A percentile compares a stretch with the other conserved stretches of the same genome.
Conservation (phyloP, 2,888 invertebrate species). For the Aromia moschata region DNA sequence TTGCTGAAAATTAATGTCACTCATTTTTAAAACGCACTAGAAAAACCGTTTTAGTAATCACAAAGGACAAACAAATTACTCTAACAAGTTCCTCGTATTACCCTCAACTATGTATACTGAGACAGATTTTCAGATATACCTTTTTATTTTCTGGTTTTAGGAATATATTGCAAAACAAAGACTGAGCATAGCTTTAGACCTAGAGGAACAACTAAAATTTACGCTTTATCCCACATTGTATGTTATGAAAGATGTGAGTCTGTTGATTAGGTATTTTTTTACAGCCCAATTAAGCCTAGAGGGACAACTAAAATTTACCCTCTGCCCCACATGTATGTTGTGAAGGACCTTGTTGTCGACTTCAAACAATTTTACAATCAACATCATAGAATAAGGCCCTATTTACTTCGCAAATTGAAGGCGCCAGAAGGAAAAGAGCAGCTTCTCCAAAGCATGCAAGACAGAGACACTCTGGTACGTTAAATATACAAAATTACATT, state of each 20-base stretch:
- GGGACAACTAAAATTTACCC: constrained; percentile 68
- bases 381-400: constrained; percentile 77
- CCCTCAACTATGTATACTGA: not conserved
- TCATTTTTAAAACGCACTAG: too few relatives aligned
- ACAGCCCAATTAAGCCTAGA: constrained; percentile 42
- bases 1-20: too few relatives aligned
- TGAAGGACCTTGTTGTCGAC: constrained; percentile 76
- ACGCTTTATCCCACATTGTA: constrained; percentile 86
- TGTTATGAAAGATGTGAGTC: constrained; percentile 78
- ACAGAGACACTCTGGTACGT: constrained; percentile 67
- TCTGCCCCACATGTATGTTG: constrained; percentile 83
- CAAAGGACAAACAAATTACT: too few relatives aligned
- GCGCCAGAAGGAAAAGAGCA: constrained; percentile 64
- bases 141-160: not conserved
- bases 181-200: too few relatives aligned
- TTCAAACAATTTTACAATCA: constrained; percentile 66
- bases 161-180: constrained; percentile 41
- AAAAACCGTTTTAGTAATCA: not conserved
- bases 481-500: not conserved
- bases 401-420: constrained; percentile 68
- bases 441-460: constrained; percentile 73
- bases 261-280: too few relatives aligned
- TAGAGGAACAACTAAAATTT: constrained; percentile 60
- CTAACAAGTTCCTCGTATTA: too few relatives aligned
- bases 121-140: not conserved